phyloP scores from a whole-genome alignment of 2,113 vertebrate genomes.

The Emydura subglobosa region DNA sequence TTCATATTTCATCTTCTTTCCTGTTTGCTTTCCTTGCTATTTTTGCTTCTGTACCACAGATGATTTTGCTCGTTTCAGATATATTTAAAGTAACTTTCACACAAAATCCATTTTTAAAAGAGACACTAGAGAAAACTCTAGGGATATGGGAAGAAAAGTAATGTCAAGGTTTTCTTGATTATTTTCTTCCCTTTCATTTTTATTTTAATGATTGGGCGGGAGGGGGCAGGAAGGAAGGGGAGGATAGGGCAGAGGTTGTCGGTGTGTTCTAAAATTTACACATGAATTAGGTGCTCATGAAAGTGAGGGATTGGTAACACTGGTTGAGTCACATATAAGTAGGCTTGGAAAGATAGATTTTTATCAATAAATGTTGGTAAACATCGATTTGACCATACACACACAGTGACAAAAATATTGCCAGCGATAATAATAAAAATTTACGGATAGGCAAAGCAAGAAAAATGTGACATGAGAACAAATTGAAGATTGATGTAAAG shows the following conservation, averaged over 20 bases:
- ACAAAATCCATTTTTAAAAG: slow-evolving; percentile 61
- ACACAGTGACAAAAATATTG: background rate
- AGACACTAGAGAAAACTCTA: slow-evolving; percentile 13
- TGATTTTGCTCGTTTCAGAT: slow-evolving; percentile 62
- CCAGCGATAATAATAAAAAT: background rate
- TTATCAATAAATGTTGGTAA: background rate
- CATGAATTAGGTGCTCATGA: background rate
- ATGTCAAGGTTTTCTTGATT: background rate
- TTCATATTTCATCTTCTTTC: slow-evolving; percentile 60
- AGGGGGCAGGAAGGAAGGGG: no score
- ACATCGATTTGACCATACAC: background rate
- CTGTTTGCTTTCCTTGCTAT: slow-evolving; percentile 56
- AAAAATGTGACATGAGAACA: background rate
- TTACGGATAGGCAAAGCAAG: background rate
- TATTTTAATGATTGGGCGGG: background rate
- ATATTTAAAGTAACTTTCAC: slow-evolving; percentile 55
- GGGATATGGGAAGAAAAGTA: slow-evolving; percentile 3
- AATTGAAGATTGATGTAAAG: background rate
- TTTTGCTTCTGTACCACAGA: slow-evolving; percentile 55
- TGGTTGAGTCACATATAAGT: background rate
- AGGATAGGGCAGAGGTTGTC: no score
- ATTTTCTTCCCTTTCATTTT: background rate
- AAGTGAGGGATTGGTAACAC: background rate
- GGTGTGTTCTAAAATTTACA: background rate
- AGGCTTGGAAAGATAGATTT: background rate